Conservation (phyloP, 2,888 invertebrate species). For the Taenaris catops region DNA sequence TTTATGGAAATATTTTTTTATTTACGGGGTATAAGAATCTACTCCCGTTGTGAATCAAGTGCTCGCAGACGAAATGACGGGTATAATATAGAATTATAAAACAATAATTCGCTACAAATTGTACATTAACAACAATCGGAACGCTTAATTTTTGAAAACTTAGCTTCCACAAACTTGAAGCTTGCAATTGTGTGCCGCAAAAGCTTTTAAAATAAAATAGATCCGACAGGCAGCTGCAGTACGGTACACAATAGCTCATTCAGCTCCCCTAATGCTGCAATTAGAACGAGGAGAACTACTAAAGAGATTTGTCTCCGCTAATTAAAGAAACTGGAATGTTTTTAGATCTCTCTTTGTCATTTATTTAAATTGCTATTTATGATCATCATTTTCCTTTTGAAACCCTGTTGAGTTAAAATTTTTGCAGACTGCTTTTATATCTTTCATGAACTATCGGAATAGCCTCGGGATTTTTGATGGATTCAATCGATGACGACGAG, state of each 20-base stretch:
- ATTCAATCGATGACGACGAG: too few species aligned
- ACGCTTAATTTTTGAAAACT: slow-evolving; percentile 6
- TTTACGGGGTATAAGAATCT: too few species aligned
- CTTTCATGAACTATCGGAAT: too few species aligned
- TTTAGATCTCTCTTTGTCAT: slow-evolving; percentile 17
- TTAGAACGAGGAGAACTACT: slow-evolving; percentile 59
- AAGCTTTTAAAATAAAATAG: slow-evolving; percentile 58
- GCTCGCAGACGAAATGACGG: too few species aligned
- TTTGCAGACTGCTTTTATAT: too few species aligned
- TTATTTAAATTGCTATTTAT: slow-evolving; percentile 6
- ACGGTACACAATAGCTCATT: slow-evolving; percentile 55
- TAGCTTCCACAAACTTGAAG: slow-evolving; percentile 20
- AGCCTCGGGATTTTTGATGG: too few species aligned
- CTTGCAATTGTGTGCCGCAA: slow-evolving; percentile 40
- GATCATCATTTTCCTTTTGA: background rate
- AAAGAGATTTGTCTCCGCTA: slow-evolving; percentile 66
- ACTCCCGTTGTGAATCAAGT: too few species aligned
- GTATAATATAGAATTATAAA: too few species aligned
- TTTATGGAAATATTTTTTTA: too few species aligned
- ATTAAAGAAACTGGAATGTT: slow-evolving; percentile 57
- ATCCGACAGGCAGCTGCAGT: slow-evolving; percentile 29
- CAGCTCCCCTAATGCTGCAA: slow-evolving; percentile 61
- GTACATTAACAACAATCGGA: background rate
- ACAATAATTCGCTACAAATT: background rate
- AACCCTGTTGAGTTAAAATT: too few species aligned